Base-by-base conservation (phyloP, 2,888 invertebrate species). In the Agapetus fuscipes region DNA sequence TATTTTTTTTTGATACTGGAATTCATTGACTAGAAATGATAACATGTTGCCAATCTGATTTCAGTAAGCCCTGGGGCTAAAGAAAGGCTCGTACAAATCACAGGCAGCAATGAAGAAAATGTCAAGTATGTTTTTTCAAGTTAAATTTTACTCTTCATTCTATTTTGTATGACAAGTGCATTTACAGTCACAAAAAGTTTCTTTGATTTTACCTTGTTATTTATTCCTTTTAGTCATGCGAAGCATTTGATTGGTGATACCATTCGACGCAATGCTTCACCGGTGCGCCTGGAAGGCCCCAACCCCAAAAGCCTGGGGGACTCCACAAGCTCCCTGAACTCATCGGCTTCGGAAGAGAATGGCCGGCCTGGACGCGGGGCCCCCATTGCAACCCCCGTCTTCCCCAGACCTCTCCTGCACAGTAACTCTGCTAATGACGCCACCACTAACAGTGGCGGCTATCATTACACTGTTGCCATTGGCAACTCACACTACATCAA, bases 161-260 rank as follows among this genome's bases (percentile, higher is more conserved):
- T n/a, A n/a, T n/a, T n/a, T n/a, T n/a, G n/a, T n/a, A n/a, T n/a
- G n/a, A n/a, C n/a, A n/a, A n/a, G n/a, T n/a, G n/a, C n/a, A n/a
- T n/a, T n/a, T n/a, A n/a, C n/a, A n/a, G n/a, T n/a, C n/a, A n/a
- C n/a, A n/a, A n/a, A n/a, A n/a, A n/a, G n/a, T n/a, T n/a, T n/a
- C n/a, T n/a, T n/a, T n/a, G n/a, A n/a, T n/a, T n/a, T n/a, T n/a
- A n/a, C n/a, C n/a, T n/a, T n/a, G n/a, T n/a, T n/a, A n/a, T n/a
- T n/a, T n/a, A n/a, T n/a, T 17, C 44, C 38, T 59, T 61, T 12
- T 53, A 90, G 90, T 56, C 83, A 87, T 61, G 94, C 94, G 28
- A 91, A 91, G 62, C 84, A 87, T 60, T 69, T 94, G 59, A 94
- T 95, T 58, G 93, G 91, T 60, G 93, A 94, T 58, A 94, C 94